Conservation (phyloP, 2,888 invertebrate species). For the Vanessa cardui region DNA sequence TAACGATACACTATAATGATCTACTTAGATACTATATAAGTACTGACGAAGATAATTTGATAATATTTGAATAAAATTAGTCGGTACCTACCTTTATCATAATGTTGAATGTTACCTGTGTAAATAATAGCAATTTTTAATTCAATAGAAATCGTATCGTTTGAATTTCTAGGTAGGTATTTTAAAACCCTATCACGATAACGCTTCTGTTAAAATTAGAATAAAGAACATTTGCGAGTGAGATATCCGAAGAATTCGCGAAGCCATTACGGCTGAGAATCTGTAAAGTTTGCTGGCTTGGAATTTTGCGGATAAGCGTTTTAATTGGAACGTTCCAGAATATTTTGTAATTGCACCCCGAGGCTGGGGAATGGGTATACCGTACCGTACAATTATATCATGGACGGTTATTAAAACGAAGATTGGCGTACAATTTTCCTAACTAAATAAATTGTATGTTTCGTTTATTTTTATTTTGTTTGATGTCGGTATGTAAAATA, state of each 20-base stretch:
- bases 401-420: constrained; percentile 13
- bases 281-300: constrained; percentile 70
- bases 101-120: too few species aligned
- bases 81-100: too few species aligned
- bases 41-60: too few species aligned
- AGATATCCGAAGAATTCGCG: constrained; percentile 69
- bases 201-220: constrained; percentile 44
- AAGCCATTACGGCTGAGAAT: constrained; percentile 52
- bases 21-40: too few species aligned
- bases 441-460: not conserved
- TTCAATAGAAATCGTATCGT: not conserved
- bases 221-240: constrained; percentile 56
- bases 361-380: constrained; percentile 42
- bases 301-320: constrained; percentile 80
- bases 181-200: constrained; percentile 3
- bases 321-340: constrained; percentile 78
- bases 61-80: too few species aligned
- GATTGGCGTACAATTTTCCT: not conserved
- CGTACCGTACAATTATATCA: constrained; percentile 37
- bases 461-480: not conserved
- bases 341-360: constrained; percentile 76
- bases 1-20: too few species aligned
- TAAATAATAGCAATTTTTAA: not conserved
- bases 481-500: not conserved
- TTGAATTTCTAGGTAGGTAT: not conserved